Evolutionary conservation across 37 sponge, comb jelly and placozoan genomes (phyloP), one percentile per base, ranked within the genome.

Genomic region (Spongia lamella): DNA sequence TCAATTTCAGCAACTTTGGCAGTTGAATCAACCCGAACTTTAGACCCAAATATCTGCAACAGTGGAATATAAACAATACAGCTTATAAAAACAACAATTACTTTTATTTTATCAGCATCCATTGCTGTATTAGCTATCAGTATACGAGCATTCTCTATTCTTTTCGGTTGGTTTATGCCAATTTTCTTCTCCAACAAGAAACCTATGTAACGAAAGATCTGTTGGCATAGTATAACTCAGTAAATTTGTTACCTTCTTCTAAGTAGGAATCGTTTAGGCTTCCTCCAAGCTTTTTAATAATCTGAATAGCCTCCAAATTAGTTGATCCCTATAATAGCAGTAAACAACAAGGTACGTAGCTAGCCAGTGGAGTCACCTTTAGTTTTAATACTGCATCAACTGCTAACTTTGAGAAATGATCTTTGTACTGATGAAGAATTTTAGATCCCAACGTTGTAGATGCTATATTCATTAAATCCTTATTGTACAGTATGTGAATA

Each of bases 41-140:
- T 86, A 5, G 89, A 85, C 14, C 96, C 96, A 76, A 96, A 96
- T 24, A 91, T 53, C 85, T 78, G n/a, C 14, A 4, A 32, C 32
- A 27, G 26, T 38, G 14, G 15, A 16, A 24, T 34, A 65, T 7
- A 9, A 65, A 33, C 36, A 65, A 13, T n/a, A 79, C 79, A n/a
- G 58, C 63, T 9, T 62, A 69, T 63, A 38, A 54, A 70, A 40
- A 80, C 25, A 16, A 25, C 47, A 43, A 11, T 21, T 55, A 93
- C 93, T 57, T 98, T 98, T 54, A 94, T 89, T 81, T 98, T 98
- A 75, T 98, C 95, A n/a, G 90, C 84, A 43, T 98, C 99, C 99
- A 98, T 98, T 72, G 93, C 78, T 35, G 99, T 98, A 81, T 98
- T 98, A 50, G 99, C 99, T 16, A 98, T 87, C 35, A 98, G 87